Evolutionary conservation across 2,888 invertebrate species (phyloP), one percentile per base, ranked within the genome.

Genomic region (Spodoptera exigua): DNA sequence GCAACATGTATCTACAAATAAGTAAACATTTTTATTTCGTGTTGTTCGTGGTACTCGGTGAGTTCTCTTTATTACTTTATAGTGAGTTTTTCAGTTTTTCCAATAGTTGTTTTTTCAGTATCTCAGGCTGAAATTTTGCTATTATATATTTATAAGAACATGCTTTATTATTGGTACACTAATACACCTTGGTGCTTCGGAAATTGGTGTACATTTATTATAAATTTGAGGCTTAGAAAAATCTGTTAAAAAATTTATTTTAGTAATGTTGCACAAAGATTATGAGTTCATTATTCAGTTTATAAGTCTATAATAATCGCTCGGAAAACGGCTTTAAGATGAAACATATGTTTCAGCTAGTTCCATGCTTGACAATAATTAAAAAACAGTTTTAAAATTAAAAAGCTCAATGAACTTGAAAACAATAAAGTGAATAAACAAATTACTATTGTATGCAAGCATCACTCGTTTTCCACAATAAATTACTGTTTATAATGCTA

Each of bases 31-130:
- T 66, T 44, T 45, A 37, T 70, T 64, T 64, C 13, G 39, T 66
- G 7, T n/a, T 69, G 36, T 32, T 77, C 32, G 27, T 74, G 32
- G 43, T 54, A 1, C n/a, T 77, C 40, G 71, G 76, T 76, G 47
- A 77, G 76, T 67, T 32, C 62, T 37, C 4, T 16, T 18, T 40
- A 39, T 11, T 40, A 12, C 35, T 41, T 4, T 10, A 13, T 9
- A 2, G 10, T 14, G 5, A 45, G 9, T 45, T 45, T n/a, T n/a
- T n/a, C n/a, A n/a, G n/a, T n/a, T n/a, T n/a, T n/a, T n/a, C n/a
- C 27, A 27, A 27, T 9, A 27, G 4, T 9, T 27, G 27, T 27
- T 27, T 27, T 27, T 40, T 16, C 40, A 3, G 17, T 12, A 12
- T 17, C 5, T 4, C 11, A 40, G 40, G 12, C 40, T 40, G 27